A percentile compares a stretch with the other conserved stretches of the same genome.
These are phyloP conservation scores for Drosophila kanapiae DNA, from an alignment of 1,140 invertebrate genomes.

Conservation along the genomic window DNA sequence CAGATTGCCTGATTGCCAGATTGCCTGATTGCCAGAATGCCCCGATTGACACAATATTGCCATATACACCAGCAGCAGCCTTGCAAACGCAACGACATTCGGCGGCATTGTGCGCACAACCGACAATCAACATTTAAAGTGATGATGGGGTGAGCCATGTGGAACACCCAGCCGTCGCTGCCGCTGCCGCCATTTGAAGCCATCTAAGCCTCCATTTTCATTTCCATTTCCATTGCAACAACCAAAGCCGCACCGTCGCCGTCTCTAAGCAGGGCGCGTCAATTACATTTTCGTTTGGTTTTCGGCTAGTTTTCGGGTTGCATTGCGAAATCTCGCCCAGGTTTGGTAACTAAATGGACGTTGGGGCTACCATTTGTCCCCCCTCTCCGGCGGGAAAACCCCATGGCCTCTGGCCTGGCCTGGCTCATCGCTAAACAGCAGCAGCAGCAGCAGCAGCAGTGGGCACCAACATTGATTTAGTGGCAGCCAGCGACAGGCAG, in stretches of 20 bases:
- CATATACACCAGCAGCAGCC: not conserved
- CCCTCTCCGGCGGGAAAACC: no score
- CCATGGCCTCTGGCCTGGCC: no score
- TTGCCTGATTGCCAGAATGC: not conserved
- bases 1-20: not conserved
- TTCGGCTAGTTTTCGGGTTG: constrained; percentile 20
- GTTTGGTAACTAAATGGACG: constrained; percentile 29
- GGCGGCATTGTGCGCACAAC: constrained; percentile 1
- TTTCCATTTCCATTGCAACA: not conserved
- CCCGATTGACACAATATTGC: not conserved
- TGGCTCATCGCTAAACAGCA: no score
- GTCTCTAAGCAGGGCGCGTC: constrained; percentile 33
- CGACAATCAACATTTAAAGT: constrained; percentile 50
- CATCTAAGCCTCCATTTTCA: constrained; percentile 7
- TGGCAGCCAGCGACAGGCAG: constrained; percentile 29
- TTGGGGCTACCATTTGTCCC: not conserved
- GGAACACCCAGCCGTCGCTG: not conserved
- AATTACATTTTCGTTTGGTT: constrained; percentile 47
- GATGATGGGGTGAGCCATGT: constrained; percentile 13
- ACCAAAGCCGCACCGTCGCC: constrained; percentile 1
- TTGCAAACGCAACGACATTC: not conserved
- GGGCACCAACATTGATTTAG: constrained; percentile 38
- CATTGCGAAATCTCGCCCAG: constrained; percentile 27
- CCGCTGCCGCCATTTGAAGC: not conserved
- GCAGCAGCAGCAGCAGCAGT: no score